Evolutionary conservation across 1,140 invertebrate genomes (phyloP), one percentile per base, ranked within the genome.

Genomic region (Diabrotica virgifera): DNA sequence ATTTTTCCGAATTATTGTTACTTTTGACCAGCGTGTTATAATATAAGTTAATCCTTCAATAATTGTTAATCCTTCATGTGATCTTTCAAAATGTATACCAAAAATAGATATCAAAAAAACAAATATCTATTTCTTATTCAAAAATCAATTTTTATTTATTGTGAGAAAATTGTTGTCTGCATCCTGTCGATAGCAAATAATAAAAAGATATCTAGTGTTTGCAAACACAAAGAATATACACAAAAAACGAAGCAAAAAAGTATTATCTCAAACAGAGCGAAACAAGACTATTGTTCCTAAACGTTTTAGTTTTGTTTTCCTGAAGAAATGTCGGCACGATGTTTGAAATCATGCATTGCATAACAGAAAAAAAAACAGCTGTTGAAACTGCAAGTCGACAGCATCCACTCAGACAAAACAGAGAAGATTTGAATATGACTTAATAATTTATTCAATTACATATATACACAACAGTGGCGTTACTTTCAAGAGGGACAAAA

Each of bases 301-400:
- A 55, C 36, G 64, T 65, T 65, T 65, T 65, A 52, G 24, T 24
- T 62, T 65, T 62, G 58, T 54, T 62, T 65, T 61, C 55, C 12
- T 35, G 37, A 51, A 65, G 63, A 24, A 61, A 53, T 53, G 58
- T 53, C 55, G 37, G 52, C 52, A 61, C 64, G 64, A 57, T 46
- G 54, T 59, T 63, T 62, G 52, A 65, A 62, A 65, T 65, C 64
- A 65, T 61, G 64, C 64, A 65, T 65, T 65, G 58, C 64, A 61
- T 61, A 65, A 65, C 50, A 58, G 55, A 52, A 65, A 65, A 65
- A 24, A 61, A 61, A 61, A 61, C 24, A 52, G 4, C 46, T 52
- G 46, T 61, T 61, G 40, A 52, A 61, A 52, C 59, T 61, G 36
- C 59, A 46, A 51, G 36, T 61, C 12, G 50, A 36, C 59, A 52